Evolutionary conservation across 2,797 vertebrate genomes (phyloP), one percentile per base, ranked within the genome.

Genomic region (Morus bassanus): DNA sequence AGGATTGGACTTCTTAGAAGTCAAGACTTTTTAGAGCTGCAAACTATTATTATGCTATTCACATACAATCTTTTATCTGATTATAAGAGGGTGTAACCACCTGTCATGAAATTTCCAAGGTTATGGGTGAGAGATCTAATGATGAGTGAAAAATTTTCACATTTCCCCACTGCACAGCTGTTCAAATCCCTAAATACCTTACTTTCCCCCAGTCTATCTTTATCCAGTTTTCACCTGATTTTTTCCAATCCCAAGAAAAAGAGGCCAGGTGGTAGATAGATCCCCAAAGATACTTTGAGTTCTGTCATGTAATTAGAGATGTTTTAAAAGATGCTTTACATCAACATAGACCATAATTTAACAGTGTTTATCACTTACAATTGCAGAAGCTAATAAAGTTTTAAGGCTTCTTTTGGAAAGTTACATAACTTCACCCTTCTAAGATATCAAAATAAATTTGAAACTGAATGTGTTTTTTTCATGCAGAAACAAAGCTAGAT

Each of bases 201-300:
- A 48, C 39, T 94, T 87, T 84, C 64, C 21, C 11, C 43, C 37
- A 46, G 51, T 78, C 85, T 96, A 45, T 94, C 69, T 75, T 93
- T 95, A 97, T 85, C 27, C 35, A 79, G 37, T 96, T 95, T 92
- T 93, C 89, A 93, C 85, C 57, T 93, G 94, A 97, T 91, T 92
- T 95, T 97, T 93, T 95, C 70, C 61, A 93, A 35, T 96, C 93
- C 61, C n/a, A 60, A 60, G 57, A 48, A 88, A 88, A 92, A 45
- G 65, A 96, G 87, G 65, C 83, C 94, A 97, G 96, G 85, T 97
- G 91, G 89, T 89, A 76, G 79, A 95, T 88, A 68, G 50, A 59
- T 95, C 61, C 69, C 35, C n/a, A 85, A 95, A 89, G 75, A 90
- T 18, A 56, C 46, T 79, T 94, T 84, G 48, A 83, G n/a, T 41